Evolutionary conservation across 2,113 vertebrate species (phyloP), one percentile per base, ranked within the genome.

Genomic region (Alaudala cheleensis): DNA sequence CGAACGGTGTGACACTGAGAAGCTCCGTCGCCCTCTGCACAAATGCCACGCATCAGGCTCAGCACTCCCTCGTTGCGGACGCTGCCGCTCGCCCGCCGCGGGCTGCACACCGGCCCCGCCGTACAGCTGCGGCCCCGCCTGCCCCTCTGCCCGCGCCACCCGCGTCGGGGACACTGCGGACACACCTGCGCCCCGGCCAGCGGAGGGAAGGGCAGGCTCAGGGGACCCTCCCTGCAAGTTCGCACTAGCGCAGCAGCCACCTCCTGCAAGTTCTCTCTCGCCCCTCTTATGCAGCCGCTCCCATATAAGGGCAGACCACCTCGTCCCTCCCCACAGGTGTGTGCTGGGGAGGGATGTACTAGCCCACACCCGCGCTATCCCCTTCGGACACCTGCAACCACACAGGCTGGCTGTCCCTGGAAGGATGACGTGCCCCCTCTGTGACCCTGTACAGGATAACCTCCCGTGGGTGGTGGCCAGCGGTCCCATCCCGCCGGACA

Each of bases 271-370:
- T 11, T 39, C 39, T 45, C 54, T 60, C 33, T 69, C 45, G 16
- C 14, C 31, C 11, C 7, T 37, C 21, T 51, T 17, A 12, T 2
- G 26, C 37, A 77, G 33, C 29, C 37, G 26, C n/a, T 81, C 47
- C 37, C 37, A 0, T 1, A 37, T 1, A 37, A 21, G 14, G n/a
- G 19, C 40, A 18, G 25, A 40, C 3, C 4, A 28, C 3, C 42
- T 10, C 47, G 20, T 5, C 20, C 37, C 44, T 53, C 39, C 18
- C 34, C 18, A 14, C 22, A 33, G 23, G 33, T 11, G 20, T 5
- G 33, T 4, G 71, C 33, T 19, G 54, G 23, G n/a, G n/a, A n/a
- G n/a, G n/a, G n/a, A n/a, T n/a, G n/a, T n/a, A n/a, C n/a, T n/a
- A n/a, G 40, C 21, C 20, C 53, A 4, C 9, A 16, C 34, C 34